Evolutionary conservation across 2,888 invertebrate genomes (phyloP).

Genomic region (Pollenia angustigena): DNA sequence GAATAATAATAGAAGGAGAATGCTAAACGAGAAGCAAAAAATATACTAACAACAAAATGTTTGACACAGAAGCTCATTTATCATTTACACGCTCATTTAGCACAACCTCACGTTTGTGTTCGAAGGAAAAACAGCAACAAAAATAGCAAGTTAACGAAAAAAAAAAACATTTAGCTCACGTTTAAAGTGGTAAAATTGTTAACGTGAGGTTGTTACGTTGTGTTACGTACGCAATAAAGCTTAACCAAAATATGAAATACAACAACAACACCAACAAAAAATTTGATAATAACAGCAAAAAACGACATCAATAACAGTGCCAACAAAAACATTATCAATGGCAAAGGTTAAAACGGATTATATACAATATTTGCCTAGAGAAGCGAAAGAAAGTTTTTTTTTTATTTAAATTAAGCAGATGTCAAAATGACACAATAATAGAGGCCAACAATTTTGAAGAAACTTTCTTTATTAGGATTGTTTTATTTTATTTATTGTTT

Average conservation of each 20-base stretch:
- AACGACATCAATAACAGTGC: slow-evolving; percentile 46
- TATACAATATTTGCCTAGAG: slow-evolving; percentile 1
- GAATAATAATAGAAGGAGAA: neutral
- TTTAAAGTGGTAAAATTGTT: slow-evolving; percentile 61
- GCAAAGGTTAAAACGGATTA: slow-evolving; percentile 52
- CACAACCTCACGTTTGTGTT: slow-evolving; percentile 53
- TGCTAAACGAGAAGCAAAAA: neutral
- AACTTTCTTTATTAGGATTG: neutral
- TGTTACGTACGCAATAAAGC: slow-evolving; percentile 72
- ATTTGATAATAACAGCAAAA: slow-evolving; percentile 22
- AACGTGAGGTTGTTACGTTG: slow-evolving; percentile 64
- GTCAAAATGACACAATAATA: slow-evolving; percentile 33
- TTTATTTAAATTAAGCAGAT: slow-evolving; percentile 33
- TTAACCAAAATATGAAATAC: slow-evolving; percentile 59
- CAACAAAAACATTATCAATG: slow-evolving; percentile 56
- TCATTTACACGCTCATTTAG: slow-evolving; percentile 74
- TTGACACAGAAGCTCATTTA: slow-evolving; percentile 72
- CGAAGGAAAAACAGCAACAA: neutral
- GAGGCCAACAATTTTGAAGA: neutral
- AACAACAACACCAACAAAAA: slow-evolving; percentile 29
- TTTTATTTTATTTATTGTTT: neutral
- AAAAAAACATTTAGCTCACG: slow-evolving; percentile 46
- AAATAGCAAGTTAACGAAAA: neutral
- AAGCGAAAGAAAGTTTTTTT: slow-evolving; percentile 46
- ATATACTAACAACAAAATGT: slow-evolving; percentile 5